phyloP scores from a whole-genome alignment of 37 sponge, comb jelly and placozoan genomes.

The Aplysina aerophoba region DNA sequence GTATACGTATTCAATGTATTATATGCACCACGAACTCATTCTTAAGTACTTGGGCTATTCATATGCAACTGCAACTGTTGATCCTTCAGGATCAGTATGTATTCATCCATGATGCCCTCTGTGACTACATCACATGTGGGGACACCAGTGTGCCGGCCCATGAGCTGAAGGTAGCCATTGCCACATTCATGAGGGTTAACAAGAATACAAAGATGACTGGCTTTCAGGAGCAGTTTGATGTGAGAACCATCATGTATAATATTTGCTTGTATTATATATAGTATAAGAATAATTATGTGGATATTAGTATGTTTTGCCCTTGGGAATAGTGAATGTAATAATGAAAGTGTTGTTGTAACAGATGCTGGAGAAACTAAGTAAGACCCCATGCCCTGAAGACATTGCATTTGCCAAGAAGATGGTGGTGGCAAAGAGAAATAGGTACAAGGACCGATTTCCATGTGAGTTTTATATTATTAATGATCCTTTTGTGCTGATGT shows the following conservation, averaged over 20 bases:
- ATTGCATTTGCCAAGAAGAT: neutral
- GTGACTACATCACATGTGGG: conserved; percentile 23
- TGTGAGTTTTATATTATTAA: too few relatives aligned
- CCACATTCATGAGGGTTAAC: neutral
- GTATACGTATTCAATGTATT: too few relatives aligned
- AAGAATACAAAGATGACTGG: neutral
- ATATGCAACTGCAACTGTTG: too few relatives aligned
- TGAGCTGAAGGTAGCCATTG: neutral
- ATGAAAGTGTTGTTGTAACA: too few relatives aligned
- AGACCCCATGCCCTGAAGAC: neutral
- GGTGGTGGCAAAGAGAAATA: neutral
- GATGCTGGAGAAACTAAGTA: neutral
- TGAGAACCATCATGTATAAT: neutral
- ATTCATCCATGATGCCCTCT: conserved; percentile 15
- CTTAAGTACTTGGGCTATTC: too few relatives aligned
- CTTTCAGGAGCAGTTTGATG: conserved; percentile 3
- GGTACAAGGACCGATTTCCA: conserved; percentile 9
- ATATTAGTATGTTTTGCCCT: neutral
- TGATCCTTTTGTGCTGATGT: too few relatives aligned
- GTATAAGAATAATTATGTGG: too few relatives aligned
- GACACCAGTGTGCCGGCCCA: neutral
- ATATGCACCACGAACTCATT: too few relatives aligned
- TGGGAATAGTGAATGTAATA: neutral
- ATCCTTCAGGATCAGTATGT: conserved; percentile 18
- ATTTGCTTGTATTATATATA: neutral